Percentiles rank a stretch among this genome's conserved stretches.
Conservation (phyloP, 2,888 invertebrate genomes). For the Thecophora atra region DNA sequence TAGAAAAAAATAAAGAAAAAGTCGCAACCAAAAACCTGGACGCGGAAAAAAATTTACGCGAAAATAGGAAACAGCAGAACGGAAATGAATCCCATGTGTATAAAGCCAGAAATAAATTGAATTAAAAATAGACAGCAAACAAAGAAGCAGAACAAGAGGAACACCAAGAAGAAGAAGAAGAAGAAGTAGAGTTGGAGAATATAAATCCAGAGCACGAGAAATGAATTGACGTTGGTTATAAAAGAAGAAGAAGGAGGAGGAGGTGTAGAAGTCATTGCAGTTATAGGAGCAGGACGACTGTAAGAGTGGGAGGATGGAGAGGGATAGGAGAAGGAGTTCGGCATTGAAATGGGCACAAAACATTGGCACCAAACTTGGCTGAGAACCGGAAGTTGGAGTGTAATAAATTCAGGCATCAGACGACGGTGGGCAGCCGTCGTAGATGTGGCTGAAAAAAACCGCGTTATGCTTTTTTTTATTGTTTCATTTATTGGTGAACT, state of each 20-base stretch:
- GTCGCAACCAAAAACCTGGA: slow-evolving; percentile 30
- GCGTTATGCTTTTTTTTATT: background rate
- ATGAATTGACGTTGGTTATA: background rate
- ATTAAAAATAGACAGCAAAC: slow-evolving; percentile 57
- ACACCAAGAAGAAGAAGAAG: background rate
- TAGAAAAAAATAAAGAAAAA: slow-evolving; percentile 34
- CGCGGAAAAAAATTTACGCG: slow-evolving; percentile 33
- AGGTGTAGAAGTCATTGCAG: background rate
- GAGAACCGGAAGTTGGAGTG: slow-evolving; percentile 37
- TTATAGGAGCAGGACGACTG: background rate
- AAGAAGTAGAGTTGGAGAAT: background rate
- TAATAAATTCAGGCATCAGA: slow-evolving; percentile 48
- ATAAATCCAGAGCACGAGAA: background rate
- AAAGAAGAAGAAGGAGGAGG: background rate
- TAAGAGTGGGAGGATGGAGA: background rate
- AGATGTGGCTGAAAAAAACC: slow-evolving; percentile 3
- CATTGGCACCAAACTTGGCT: slow-evolving; percentile 11
- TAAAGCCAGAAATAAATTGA: slow-evolving; percentile 66
- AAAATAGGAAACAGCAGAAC: slow-evolving; percentile 36
- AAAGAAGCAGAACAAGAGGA: background rate
- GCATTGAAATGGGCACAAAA: background rate
- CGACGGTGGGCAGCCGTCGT: slow-evolving; percentile 10
- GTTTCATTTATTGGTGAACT: background rate
- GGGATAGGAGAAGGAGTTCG: background rate
- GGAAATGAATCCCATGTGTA: slow-evolving; percentile 63